Percentiles rank a stretch among this genome's conserved stretches.
Evolutionary conservation across 2,888 invertebrate genomes (phyloP).

Genomic region (Octodonta nipae): DNA sequence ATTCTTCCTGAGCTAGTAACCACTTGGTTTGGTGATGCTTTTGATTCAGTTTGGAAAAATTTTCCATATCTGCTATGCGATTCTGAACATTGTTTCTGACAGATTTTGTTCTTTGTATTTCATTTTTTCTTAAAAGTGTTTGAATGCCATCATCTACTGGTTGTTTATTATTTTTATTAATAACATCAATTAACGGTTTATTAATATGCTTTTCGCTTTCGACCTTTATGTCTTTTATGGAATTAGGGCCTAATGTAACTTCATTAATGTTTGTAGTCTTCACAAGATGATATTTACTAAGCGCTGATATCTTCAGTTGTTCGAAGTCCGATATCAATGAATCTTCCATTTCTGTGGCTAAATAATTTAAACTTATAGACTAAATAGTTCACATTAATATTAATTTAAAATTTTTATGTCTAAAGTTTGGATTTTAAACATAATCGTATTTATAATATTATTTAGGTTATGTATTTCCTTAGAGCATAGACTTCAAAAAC

Average conservation of each 20-base stretch:
- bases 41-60: conserved; percentile 26
- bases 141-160: conserved; percentile 22
- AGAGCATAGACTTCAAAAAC: too few relatives aligned
- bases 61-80: conserved; percentile 28
- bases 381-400: too few relatives aligned
- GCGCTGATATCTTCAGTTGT: conserved; percentile 44
- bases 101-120: conserved; percentile 22
- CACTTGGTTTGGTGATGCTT: conserved; percentile 22
- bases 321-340: conserved; percentile 32
- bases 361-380: too few relatives aligned
- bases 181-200: conserved; percentile 2
- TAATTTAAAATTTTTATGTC: too few relatives aligned
- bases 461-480: too few relatives aligned
- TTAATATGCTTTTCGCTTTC: conserved; percentile 3
- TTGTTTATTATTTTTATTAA: conserved; percentile 6
- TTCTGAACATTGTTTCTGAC: conserved; percentile 28
- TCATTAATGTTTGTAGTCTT: conserved; percentile 32
- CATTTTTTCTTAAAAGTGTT: conserved; percentile 17
- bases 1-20: conserved; percentile 28
- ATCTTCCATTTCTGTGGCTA: too few relatives aligned
- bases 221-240: conserved; percentile 5
- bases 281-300: conserved; percentile 43
- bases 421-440: too few relatives aligned
- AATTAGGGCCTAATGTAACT: conserved; percentile 42
- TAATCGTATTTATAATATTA: too few relatives aligned